These are phyloP conservation scores for Clitarchus hookeri DNA, from an alignment of 2,888 invertebrate genomes.

Conservation along the genomic window DNA sequence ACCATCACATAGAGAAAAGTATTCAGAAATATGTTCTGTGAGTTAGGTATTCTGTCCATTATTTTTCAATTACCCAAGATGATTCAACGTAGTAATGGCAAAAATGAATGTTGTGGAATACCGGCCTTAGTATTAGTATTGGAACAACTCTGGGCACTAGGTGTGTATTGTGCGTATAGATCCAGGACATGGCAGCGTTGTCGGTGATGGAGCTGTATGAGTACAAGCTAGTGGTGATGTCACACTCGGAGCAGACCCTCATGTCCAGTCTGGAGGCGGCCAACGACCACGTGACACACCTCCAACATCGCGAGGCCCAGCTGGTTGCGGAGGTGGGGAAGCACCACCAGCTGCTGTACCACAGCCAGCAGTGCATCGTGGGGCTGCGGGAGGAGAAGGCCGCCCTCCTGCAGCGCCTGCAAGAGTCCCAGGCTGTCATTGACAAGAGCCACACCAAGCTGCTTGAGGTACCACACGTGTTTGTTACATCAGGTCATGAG, in stretches of 20 bases:
- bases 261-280: constrained; percentile 59
- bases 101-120: too few relatives aligned
- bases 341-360: constrained; percentile 57
- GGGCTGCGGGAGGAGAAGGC: constrained; percentile 52
- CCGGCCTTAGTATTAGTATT: too few relatives aligned
- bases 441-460: neutral
- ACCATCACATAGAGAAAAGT: too few relatives aligned
- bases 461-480: neutral
- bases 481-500: too few relatives aligned
- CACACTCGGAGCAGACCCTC: constrained; percentile 58
- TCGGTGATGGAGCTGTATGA: constrained; percentile 75
- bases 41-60: too few relatives aligned
- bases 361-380: constrained; percentile 58
- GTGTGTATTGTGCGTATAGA: constrained; percentile 42
- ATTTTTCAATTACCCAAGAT: too few relatives aligned
- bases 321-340: constrained; percentile 56
- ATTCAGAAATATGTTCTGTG: too few relatives aligned
- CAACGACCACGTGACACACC: constrained; percentile 56
- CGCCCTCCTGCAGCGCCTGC: constrained; percentile 30
- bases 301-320: constrained; percentile 59
- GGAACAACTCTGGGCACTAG: too few relatives aligned
- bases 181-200: constrained; percentile 64
- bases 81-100: too few relatives aligned
- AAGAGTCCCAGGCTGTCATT: constrained; percentile 26
- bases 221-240: constrained; percentile 62